Evolutionary conservation across 2,113 vertebrate genomes (phyloP), one percentile per base, ranked within the genome.

Genomic region (Chrysochloris asiatica): DNA sequence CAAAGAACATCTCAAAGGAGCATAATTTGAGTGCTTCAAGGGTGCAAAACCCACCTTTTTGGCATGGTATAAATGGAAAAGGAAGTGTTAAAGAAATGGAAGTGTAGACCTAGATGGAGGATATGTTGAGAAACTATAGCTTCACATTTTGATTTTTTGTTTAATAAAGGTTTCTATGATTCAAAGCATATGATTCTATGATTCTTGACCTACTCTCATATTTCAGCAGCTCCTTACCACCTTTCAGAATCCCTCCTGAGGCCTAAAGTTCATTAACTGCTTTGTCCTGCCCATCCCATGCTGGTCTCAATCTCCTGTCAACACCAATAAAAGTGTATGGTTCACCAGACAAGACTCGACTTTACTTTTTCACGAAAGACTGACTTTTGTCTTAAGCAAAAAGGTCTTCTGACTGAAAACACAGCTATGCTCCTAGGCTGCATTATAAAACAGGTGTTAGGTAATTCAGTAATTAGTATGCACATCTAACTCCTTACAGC

Each of bases 381-480:
- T 86, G 77, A 65, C 77, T 92, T 19, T 24, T 81, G 48, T 67
- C 93, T 95, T 88, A 83, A 1, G 94, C 61, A 54, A 0, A 95
- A n/a, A 87, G 90, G 52, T 87, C 87, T 95, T 79, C 45, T 91
- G 59, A 78, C 38, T 92, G 90, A 91, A 95, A 95, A 93, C 36
- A 78, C 87, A 94, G 95, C 95, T 96, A 83, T 88, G 88, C 94
- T 96, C 95, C 76, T 79, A 86, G 26, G 73, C 85, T 3, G 95
- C 88, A 95, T 96, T 97, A 95, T 76, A 84, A 96, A 97, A 97
- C 98, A 98, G 97, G 97, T 98, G 98, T 94, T 96, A 92, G 97
- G 96, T 98, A 98, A 98, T 98, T 96, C 96, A 80, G 97, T 97
- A 97, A 98, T 98, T 98, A 98, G 97, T 94, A 98, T 98, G 98